Conservation (phyloP, 2,797 vertebrate species). For the Ctenochaetus hawaiiensis region DNA sequence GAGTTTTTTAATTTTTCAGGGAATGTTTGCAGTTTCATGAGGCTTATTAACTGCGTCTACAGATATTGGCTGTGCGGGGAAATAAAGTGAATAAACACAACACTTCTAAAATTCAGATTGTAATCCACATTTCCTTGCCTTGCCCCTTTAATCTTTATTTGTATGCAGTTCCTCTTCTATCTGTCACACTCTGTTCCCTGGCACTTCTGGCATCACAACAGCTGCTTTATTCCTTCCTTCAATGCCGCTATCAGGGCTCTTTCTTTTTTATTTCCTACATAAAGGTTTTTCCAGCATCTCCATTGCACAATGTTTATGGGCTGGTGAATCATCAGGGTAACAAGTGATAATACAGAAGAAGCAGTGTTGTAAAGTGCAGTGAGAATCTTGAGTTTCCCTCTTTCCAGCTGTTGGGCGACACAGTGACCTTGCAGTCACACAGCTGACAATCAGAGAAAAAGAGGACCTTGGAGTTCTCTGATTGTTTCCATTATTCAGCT, state of each 20-base stretch:
- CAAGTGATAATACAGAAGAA: constrained; percentile 12
- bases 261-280: constrained; percentile 24
- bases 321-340: constrained; percentile 38
- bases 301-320: constrained; percentile 32
- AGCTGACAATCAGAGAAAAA: constrained; percentile 17
- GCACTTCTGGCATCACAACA: not conserved
- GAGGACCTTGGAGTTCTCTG: constrained; percentile 32
- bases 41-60: not conserved
- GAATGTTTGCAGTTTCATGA: not conserved
- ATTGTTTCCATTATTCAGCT: constrained; percentile 23
- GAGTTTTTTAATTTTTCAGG: not conserved
- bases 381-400: constrained; percentile 24
- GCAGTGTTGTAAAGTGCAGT: not conserved
- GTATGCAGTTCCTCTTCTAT: constrained; percentile 10
- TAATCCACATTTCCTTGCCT: not conserved
- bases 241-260: constrained; percentile 1
- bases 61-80: not conserved
- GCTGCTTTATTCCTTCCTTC: constrained; percentile 16
- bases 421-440: constrained; percentile 3
- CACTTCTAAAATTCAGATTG: not conserved
- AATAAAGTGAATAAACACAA: not conserved
- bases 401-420: not conserved
- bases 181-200: not conserved
- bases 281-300: constrained; percentile 25
- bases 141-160: constrained; percentile 4